Evolutionary conservation across 2,888 invertebrate species (phyloP).

Genomic region (Flabesymbios commensalis): DNA sequence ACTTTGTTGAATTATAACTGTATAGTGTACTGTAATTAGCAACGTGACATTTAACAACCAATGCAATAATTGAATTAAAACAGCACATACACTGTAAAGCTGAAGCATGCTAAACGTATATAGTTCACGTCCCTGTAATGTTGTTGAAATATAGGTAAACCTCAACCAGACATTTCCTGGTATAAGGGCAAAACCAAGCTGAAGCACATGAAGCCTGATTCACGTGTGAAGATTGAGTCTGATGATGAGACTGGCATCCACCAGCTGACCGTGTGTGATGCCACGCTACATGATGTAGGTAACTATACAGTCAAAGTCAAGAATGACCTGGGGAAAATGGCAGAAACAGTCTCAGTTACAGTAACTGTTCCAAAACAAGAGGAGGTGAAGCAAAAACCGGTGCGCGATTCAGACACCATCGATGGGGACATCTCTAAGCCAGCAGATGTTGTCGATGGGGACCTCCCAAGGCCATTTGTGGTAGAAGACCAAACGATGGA

Average conservation of each 20-base stretch:
- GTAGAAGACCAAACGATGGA: neutral
- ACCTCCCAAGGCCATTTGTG: neutral
- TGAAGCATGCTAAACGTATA: neutral
- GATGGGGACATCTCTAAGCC: neutral
- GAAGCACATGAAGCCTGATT: slow-evolving; percentile 15
- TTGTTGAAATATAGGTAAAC: slow-evolving; percentile 7
- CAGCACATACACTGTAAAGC: no score
- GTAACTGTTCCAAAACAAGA: slow-evolving; percentile 3
- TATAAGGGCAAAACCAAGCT: slow-evolving; percentile 22
- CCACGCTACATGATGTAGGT: slow-evolving; percentile 39
- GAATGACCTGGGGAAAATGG: slow-evolving; percentile 25
- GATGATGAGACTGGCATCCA: slow-evolving; percentile 32
- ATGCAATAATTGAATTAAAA: no score
- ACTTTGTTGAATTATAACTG: no score
- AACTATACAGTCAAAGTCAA: slow-evolving; percentile 45
- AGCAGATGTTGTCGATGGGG: neutral
- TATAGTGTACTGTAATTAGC: no score
- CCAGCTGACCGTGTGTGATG: slow-evolving; percentile 39
- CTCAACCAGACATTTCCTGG: slow-evolving; percentile 24
- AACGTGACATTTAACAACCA: no score
- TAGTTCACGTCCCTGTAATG: neutral
- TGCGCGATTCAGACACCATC: neutral
- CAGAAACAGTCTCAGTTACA: slow-evolving; percentile 7
- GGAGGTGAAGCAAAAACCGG: neutral
- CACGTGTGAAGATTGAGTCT: slow-evolving; percentile 15